Evolutionary conservation across 2,797 vertebrate genomes (phyloP).

Genomic region (Jordanella pulchra): DNA sequence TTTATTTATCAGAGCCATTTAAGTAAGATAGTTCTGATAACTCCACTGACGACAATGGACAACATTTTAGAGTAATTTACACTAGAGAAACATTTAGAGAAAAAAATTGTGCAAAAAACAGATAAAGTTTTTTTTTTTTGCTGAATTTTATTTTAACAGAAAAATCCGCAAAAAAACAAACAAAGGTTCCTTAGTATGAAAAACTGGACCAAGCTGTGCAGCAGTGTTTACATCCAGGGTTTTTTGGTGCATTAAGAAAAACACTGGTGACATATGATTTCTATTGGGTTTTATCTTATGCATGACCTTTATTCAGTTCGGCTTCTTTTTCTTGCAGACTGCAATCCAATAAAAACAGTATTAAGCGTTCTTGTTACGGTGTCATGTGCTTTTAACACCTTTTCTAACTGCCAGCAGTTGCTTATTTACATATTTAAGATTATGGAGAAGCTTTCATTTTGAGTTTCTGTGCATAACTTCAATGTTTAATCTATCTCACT

Average conservation of each 20-base stretch:
- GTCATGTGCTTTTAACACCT: neutral
- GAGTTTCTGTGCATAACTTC: neutral
- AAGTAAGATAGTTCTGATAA: no score
- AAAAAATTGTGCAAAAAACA: no score
- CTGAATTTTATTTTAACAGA: no score
- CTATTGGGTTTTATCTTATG: neutral
- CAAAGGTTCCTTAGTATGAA: neutral
- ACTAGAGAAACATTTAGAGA: no score
- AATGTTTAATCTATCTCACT: neutral
- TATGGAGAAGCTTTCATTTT: neutral
- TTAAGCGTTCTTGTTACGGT: neutral
- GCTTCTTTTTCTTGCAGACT: neutral
- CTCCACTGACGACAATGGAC: no score
- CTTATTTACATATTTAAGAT: constrained; percentile 3
- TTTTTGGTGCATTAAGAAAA: neutral
- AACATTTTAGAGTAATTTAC: no score
- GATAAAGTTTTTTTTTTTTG: no score
- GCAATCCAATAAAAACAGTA: neutral
- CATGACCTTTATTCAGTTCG: neutral
- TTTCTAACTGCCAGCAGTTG: neutral
- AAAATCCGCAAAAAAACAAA: no score
- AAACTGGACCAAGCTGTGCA: neutral
- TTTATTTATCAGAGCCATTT: no score
- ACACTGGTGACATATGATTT: neutral
- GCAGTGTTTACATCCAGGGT: constrained; percentile 14